Conservation (phyloP, 2,113 vertebrate genomes). For the Mastomys natalensis region DNA sequence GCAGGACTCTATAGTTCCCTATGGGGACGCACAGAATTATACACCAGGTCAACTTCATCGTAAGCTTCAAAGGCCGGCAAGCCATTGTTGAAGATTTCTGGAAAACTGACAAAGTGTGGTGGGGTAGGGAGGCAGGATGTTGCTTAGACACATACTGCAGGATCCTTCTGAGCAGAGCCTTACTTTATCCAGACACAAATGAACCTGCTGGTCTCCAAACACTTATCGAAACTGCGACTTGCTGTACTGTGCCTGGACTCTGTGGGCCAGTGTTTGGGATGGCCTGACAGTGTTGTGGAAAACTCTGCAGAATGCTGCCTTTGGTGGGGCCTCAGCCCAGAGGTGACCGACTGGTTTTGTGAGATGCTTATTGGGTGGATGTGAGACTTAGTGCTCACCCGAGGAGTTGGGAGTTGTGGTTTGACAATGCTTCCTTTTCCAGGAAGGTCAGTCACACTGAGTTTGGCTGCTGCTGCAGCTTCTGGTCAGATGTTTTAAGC, state of each 20-base stretch:
- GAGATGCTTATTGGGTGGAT: neutral
- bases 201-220: neutral
- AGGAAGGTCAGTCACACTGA: neutral
- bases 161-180: neutral
- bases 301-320: neutral
- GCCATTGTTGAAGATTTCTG: neutral
- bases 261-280: neutral
- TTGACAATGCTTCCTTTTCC: neutral
- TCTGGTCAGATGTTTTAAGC: neutral
- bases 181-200: neutral
- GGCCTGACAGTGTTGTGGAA: neutral
- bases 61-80: neutral
- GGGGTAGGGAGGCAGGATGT: neutral
- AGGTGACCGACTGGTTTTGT: neutral
- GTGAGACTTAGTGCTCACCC: neutral
- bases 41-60: neutral
- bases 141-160: neutral
- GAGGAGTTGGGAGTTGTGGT: fast-evolving
- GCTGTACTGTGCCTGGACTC: neutral
- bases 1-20: neutral
- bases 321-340: neutral
- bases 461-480: neutral
- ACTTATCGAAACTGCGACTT: neutral
- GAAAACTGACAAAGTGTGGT: neutral
- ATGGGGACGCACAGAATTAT: neutral